Conservation (phyloP, 92 coral and sea anemone genomes). For the Epizoanthus rinbou region DNA sequence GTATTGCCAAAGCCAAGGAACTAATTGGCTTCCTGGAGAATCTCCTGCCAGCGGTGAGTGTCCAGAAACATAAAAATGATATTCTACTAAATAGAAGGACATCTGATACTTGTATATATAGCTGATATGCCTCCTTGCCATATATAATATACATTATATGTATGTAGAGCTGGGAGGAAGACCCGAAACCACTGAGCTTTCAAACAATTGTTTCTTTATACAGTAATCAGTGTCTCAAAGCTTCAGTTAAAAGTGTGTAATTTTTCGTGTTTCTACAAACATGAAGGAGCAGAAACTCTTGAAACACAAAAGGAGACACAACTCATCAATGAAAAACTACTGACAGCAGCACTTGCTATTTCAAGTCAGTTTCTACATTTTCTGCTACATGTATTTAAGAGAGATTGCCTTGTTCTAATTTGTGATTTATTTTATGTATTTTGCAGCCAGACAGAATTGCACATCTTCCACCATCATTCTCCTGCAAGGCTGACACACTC, state of each 20-base stretch:
- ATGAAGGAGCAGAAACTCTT: too few relatives aligned
- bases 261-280: too few relatives aligned
- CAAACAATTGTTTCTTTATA: background rate
- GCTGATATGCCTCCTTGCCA: background rate
- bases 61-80: background rate
- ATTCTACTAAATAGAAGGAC: background rate
- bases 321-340: too few relatives aligned
- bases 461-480: conserved; percentile 76
- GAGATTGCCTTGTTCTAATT: background rate
- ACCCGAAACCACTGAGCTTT: too few relatives aligned
- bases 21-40: conserved; percentile 79
- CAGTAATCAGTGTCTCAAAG: conserved; percentile 37
- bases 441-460: conserved; percentile 91
- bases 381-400: background rate
- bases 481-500: conserved; percentile 79
- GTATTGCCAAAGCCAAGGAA: conserved; percentile 82
- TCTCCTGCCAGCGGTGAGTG: conserved; percentile 81
- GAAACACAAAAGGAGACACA: too few relatives aligned
- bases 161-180: too few relatives aligned
- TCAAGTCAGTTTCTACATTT: background rate
- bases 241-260: too few relatives aligned
- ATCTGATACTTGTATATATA: too few relatives aligned
- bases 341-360: too few relatives aligned
- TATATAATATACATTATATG: too few relatives aligned
- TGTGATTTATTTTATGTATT: background rate